Evolutionary conservation across 2,113 vertebrate genomes (phyloP), one percentile per base, ranked within the genome.

Genomic region (Meleagris gallopavo): DNA sequence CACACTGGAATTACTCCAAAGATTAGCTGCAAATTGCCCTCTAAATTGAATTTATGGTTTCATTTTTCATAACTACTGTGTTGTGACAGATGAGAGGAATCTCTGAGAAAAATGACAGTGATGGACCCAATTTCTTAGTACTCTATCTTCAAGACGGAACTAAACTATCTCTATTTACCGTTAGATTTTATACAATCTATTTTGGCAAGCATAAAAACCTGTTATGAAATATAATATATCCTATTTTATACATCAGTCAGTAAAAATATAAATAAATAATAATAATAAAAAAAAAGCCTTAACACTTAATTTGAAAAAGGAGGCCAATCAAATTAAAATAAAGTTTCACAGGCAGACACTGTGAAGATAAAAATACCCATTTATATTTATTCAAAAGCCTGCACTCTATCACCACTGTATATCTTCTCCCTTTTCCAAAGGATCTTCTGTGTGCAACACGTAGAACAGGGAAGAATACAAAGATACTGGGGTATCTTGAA

Each of bases 21-120:
- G 97, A 98, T 98, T 98, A 98, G 97, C 97, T 97, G 97, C 97
- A 98, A 98, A 98, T 98, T 98, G 97, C 96, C 97, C 98, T 97
- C 97, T 97, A 98, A 98, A 98, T 98, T 98, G 97, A 98, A 98
- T 98, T 98, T 98, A 98, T 97, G 94, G 97, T 98, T 98, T 98
- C 98, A 98, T 98, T 98, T 98, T 98, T 98, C 97, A 97, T 97
- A 97, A 96, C 97, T 97, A 95, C 96, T 97, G 73, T 97, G 95
- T 97, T 98, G 96, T 98, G 97, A 98, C 98, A 98, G 96, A 97
- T 97, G 97, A 98, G 96, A 96, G 70, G 92, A 97, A 97, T 97
- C 90, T 96, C 91, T 93, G 85, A 96, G 96, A 97, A 96, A 98
- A 98, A 97, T 97, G 97, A 97, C 97, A 98, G 96, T 66, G 50